Evolutionary conservation across 2,113 vertebrate species (phyloP), one percentile per base, ranked within the genome.

Genomic region (Anser cygnoides): DNA sequence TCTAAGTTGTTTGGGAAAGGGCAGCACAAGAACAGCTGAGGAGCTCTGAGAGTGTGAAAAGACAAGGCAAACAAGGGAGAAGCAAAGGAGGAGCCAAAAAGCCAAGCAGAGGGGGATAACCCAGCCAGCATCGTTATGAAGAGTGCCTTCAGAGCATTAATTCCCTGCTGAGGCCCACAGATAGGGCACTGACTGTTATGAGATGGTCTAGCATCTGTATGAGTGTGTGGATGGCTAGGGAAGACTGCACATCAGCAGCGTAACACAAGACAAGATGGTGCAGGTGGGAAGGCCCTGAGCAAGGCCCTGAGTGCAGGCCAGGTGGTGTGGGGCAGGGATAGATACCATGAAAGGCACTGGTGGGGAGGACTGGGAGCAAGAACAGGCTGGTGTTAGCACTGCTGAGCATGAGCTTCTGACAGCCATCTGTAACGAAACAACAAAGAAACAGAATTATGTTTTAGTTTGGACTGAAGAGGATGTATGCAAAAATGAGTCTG

Each of bases 151-250:
- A 78, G 28, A 91, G n/a, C n/a, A 52, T 52, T 52, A 52, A 52
- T 84, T 9, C 26, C 33, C 29, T 39, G 0, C n/a, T 1, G 9
- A 79, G 35, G 39, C 21, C 0, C 0, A 33, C 79, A 29, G 39
- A 79, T 61, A 79, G 9, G 22, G 12, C 3, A 2, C 20, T 18
- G 65, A 33, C 18, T 2, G 3, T 43, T 61, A 5, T 28, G 23
- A 52, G 50, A 17, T 33, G 33, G 33, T 52, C n/a, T 29, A 29
- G 50, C 75, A 55, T 37, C 20, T 54, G 50, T 37, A 26, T 50
- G 28, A 70, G 25, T 3, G 0, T 55, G 52, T 17, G 26, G 33
- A 62, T 21, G 17, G 6, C 31, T 33, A 59, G 61, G 41, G 28
- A 74, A 84, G 33, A 16, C 20, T 61, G 33, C 13, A 33, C 37